These are phyloP conservation scores for Eidolon helvum DNA, from an alignment of 2,113 vertebrate genomes.

Conservation along the genomic window DNA sequence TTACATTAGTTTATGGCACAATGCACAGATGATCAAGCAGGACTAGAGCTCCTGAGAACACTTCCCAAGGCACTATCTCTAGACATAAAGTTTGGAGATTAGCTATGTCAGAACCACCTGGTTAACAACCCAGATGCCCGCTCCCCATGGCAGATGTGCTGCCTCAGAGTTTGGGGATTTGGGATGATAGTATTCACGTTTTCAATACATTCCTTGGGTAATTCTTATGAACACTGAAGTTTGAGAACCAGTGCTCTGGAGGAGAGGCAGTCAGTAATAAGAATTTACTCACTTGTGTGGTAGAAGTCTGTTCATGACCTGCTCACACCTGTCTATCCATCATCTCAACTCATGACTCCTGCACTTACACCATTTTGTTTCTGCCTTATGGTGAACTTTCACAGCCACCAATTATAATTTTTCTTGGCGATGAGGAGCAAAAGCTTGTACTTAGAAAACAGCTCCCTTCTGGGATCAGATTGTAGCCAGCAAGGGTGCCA, in stretches of 20 bases:
- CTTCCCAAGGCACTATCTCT: neutral
- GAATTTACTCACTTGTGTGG: neutral
- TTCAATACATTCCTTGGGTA: neutral
- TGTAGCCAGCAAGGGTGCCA: neutral
- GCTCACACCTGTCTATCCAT: neutral
- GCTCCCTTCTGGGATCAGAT: neutral
- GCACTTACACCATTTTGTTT: neutral
- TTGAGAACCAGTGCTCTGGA: neutral
- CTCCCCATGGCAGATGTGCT: too few species aligned
- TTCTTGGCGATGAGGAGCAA: neutral
- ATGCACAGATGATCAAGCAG: neutral
- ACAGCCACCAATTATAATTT: neutral
- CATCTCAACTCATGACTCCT: fast-evolving
- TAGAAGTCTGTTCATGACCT: neutral
- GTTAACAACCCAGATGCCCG: neutral
- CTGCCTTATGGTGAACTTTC: neutral
- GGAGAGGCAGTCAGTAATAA: neutral
- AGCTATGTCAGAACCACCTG: neutral
- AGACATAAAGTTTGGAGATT: neutral
- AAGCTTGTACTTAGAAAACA: neutral
- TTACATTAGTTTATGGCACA: neutral
- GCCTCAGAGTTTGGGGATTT: neutral
- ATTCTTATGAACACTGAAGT: neutral
- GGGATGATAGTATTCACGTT: neutral
- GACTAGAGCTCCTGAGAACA: neutral